Conservation (phyloP, 2,888 invertebrate species). For the Drosophila suboccidentalis region DNA sequence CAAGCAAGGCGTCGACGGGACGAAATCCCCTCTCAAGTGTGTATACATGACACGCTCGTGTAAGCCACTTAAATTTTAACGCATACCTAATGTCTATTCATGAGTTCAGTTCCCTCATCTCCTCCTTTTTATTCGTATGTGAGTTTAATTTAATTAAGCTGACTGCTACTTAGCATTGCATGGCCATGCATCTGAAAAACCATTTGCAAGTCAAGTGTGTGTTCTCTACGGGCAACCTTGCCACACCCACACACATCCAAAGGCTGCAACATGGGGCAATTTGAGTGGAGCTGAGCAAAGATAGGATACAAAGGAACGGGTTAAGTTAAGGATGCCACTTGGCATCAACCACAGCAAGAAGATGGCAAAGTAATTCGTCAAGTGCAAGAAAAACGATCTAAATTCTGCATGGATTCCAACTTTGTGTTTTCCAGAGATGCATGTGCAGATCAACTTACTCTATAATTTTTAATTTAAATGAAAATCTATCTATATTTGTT, state of each 20-base stretch:
- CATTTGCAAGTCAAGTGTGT: conserved; percentile 76
- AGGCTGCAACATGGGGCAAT: conserved; percentile 26
- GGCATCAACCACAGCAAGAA: conserved; percentile 8
- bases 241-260: conserved; percentile 5
- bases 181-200: conserved; percentile 59
- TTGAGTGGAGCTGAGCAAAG: neutral
- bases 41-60: conserved; percentile 71
- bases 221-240: conserved; percentile 1
- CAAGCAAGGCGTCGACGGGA: conserved; percentile 63
- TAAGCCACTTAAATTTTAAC: conserved; percentile 78
- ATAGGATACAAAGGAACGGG: neutral
- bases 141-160: conserved; percentile 76
- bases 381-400: conserved; percentile 14
- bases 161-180: conserved; percentile 68
- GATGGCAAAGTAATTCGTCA: conserved; percentile 4
- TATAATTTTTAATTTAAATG: no score
- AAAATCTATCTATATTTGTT: neutral
- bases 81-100: conserved; percentile 78
- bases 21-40: conserved; percentile 44
- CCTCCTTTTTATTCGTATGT: conserved; percentile 1
- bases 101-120: conserved; percentile 33
- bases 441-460: neutral
- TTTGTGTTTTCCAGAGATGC: neutral
- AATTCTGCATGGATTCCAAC: neutral
- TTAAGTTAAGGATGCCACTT: conserved; percentile 39